A percentile compares a stretch with the other conserved stretches of the same genome.
phyloP scores from a whole-genome alignment of 2,797 vertebrate genomes.

The Macropus fuliginosus region DNA sequence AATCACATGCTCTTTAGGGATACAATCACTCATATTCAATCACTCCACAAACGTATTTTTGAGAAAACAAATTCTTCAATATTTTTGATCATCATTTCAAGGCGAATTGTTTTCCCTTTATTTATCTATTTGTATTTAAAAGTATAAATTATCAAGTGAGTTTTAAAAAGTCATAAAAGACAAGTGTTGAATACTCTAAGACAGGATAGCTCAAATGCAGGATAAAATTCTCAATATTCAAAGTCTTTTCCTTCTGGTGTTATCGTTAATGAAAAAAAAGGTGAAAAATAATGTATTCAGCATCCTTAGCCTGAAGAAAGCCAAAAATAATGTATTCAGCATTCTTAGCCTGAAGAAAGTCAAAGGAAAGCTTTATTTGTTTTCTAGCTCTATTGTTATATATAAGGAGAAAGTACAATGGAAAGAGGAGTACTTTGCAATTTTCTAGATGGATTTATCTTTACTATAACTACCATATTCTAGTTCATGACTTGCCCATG shows the following conservation, averaged over 20 bases:
- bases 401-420: background rate
- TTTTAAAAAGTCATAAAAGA: background rate
- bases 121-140: background rate
- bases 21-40: background rate
- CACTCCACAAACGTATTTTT: background rate
- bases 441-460: background rate
- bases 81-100: background rate
- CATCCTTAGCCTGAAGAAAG: background rate
- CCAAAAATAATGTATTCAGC: no score
- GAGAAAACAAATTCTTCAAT: background rate
- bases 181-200: background rate
- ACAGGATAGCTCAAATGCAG: background rate
- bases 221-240: background rate
- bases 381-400: background rate
- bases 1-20: background rate
- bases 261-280: background rate
- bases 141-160: background rate
- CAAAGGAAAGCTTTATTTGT: background rate
- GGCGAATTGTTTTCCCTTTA: background rate
- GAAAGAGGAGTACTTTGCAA: background rate
- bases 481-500: background rate
- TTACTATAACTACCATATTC: background rate
- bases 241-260: background rate
- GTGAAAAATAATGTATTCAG: background rate
- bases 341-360: no score